Evolutionary conservation across 2,797 vertebrate species (phyloP), one percentile per base, ranked within the genome.

Genomic region (Buphagus erythrorhynchus): DNA sequence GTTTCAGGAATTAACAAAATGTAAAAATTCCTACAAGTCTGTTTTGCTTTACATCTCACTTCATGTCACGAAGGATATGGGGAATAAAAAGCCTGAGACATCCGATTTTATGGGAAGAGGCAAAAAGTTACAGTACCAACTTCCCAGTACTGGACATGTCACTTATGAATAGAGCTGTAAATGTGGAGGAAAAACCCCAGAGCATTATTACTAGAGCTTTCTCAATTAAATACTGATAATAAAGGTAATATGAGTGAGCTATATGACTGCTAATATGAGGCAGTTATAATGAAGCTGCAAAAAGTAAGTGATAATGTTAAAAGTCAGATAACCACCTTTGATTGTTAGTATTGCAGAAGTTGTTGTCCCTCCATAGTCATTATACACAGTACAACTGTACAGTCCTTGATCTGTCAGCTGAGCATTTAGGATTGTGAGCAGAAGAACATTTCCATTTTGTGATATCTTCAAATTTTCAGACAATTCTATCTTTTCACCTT

Each of bases 311-410:
- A 77, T 43, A 97, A 96, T 71, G 92, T 95, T 96, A 97, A 94
- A 98, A 97, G 95, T 96, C 96, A 98, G 89, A 98, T 98, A 98
- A 98, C 97, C 99, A 99, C 99, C 99, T 99, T 99, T 98, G 92
- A 99, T 95, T 35, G 97, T 99, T 97, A 99, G 98, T 96, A 98
- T 96, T 83, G 99, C 99, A 67, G 98, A 98, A 20, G 98, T 98
- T 96, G 97, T 98, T 98, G 97, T 98, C 87, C 98, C 97, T 96
- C 99, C 98, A 1, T 86, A 94, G 83, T 96, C 97, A 96, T 98
- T 99, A 97, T 96, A 97, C 77, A 98, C 95, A 36, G 97, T 98
- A 95, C 98, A 99, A 97, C 98, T 95, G 97, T 99, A 99, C 59
- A 95, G 66, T 92, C 99, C 99, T 98, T 99, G 98, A 96, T 99